Conservation (phyloP, 2,888 invertebrate genomes). For the Dyspetes luteomarginatus region DNA sequence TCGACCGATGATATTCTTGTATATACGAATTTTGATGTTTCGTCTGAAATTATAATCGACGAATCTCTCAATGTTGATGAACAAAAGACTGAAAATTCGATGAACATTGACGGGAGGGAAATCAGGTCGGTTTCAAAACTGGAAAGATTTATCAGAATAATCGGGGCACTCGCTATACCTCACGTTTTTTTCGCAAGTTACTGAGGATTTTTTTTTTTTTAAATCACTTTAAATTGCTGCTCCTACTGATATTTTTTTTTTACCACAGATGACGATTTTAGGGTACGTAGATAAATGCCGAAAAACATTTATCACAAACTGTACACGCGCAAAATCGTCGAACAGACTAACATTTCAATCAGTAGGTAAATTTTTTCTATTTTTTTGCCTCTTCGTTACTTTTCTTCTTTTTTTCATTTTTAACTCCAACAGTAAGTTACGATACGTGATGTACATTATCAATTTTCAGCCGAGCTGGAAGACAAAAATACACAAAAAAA, state of each 20-base stretch:
- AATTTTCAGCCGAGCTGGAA: conserved; percentile 22
- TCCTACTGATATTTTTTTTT: conserved; percentile 18
- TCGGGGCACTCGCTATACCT: conserved; percentile 67
- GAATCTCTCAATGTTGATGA: neutral
- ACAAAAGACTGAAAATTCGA: neutral
- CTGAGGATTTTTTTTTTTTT: conserved; percentile 29
- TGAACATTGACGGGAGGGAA: neutral
- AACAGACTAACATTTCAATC: conserved; percentile 38
- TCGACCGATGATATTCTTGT: neutral
- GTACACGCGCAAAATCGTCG: conserved; percentile 21
- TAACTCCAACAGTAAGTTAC: conserved; percentile 6
- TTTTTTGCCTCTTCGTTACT: too few species aligned
- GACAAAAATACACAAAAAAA: conserved; percentile 53
- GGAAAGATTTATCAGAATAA: conserved; percentile 60
- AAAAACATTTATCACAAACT: conserved; percentile 37
- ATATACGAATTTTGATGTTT: neutral
- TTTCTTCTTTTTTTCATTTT: conserved; percentile 24
- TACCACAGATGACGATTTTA: conserved; percentile 23
- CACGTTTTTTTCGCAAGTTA: conserved; percentile 62
- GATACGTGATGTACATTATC: conserved; percentile 41
- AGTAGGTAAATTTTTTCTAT: neutral
- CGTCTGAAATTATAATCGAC: neutral
- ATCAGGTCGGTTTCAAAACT: conserved; percentile 27
- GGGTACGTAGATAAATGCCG: conserved; percentile 41
- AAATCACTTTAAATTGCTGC: conserved; percentile 2